Evolutionary conservation across 1,140 invertebrate genomes (phyloP).

Genomic region (Odontomachus brunneus): DNA sequence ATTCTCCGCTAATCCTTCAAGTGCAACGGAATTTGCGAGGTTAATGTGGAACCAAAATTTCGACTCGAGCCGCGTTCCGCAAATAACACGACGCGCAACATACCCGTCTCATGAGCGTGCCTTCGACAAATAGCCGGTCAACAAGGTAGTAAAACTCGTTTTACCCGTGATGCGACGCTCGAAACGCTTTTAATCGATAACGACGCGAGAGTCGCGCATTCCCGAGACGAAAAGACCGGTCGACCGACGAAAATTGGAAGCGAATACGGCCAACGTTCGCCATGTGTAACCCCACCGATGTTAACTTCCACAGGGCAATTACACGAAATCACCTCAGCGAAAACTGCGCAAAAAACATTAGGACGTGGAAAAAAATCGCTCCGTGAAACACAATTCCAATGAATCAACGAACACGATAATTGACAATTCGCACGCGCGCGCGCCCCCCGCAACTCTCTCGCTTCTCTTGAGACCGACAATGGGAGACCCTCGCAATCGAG

Average conservation of each 20-base stretch:
- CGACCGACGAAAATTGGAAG: not conserved
- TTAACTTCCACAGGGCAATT: not conserved
- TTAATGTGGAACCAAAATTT: too few relatives aligned
- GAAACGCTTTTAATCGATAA: not conserved
- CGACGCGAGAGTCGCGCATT: not conserved
- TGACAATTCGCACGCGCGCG: constrained; percentile 22
- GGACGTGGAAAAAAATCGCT: not conserved
- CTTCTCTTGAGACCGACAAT: constrained; percentile 10
- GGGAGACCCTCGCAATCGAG: constrained; percentile 9
- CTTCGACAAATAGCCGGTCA: too few relatives aligned
- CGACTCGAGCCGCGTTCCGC: too few relatives aligned
- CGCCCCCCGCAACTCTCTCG: not conserved
- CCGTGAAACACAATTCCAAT: constrained; percentile 1
- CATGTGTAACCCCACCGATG: not conserved
- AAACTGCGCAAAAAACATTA: not conserved
- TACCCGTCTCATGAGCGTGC: too few relatives aligned
- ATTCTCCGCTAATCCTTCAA: too few relatives aligned
- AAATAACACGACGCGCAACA: too few relatives aligned
- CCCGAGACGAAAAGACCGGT: not conserved
- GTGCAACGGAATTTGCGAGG: too few relatives aligned
- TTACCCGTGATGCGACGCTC: not conserved
- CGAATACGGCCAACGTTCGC: not conserved
- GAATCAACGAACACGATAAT: constrained; percentile 29
- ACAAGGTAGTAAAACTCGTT: not conserved
- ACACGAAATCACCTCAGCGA: not conserved